These are phyloP conservation scores for Parochlus steinenii DNA, from an alignment of 2,888 invertebrate species.

Conservation along the genomic window DNA sequence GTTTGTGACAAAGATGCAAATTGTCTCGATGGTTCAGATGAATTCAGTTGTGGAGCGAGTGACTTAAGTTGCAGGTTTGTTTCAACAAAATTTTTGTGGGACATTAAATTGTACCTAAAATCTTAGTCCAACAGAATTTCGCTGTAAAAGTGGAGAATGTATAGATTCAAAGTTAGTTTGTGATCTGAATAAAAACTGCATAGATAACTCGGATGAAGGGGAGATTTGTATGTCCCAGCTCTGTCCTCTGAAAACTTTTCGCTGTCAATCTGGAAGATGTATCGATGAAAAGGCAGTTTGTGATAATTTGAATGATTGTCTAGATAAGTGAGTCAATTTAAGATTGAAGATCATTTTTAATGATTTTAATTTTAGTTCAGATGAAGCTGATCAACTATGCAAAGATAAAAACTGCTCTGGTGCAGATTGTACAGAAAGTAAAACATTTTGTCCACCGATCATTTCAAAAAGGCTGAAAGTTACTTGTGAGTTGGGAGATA, in stretches of 20 bases:
- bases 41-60: constrained; percentile 18
- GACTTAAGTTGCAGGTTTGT: constrained; percentile 16
- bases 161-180: constrained; percentile 16
- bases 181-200: constrained; percentile 17
- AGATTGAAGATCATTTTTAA: too few species aligned
- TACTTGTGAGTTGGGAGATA: constrained; percentile 21
- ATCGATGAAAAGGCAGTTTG: constrained; percentile 16
- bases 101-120: neutral
- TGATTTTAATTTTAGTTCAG: too few species aligned
- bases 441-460: constrained; percentile 18
- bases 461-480: constrained; percentile 16
- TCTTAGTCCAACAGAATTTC: constrained; percentile 17
- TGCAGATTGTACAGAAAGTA: constrained; percentile 14
- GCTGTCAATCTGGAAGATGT: constrained; percentile 18
- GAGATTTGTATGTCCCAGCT: constrained; percentile 16
- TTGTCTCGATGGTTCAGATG: constrained; percentile 21
- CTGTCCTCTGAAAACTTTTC: constrained; percentile 17
- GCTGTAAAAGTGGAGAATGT: constrained; percentile 17
- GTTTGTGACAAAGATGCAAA: constrained; percentile 21
- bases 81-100: neutral
- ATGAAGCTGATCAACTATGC: constrained; percentile 17
- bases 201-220: constrained; percentile 19
- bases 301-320: constrained; percentile 17
- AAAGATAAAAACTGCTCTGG: constrained; percentile 13
- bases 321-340: too few species aligned